Conservation (phyloP, 2,797 vertebrate species). For the Hephaestus fuliginosus region DNA sequence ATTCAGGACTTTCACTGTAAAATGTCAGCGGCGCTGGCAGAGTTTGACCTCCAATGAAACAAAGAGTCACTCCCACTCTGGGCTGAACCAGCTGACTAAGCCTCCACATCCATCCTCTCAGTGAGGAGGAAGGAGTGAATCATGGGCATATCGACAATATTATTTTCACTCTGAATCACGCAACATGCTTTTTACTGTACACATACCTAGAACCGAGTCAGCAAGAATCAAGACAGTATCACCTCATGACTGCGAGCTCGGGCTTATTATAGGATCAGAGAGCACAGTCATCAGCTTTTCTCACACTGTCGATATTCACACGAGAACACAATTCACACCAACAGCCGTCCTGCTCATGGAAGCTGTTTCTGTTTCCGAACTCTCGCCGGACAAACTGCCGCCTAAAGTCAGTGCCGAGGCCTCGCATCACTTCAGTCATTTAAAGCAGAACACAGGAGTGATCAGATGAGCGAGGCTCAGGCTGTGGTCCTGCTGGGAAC, state of each 20-base stretch:
- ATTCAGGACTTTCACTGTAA: conserved; percentile 38
- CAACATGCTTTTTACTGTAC: conserved; percentile 36
- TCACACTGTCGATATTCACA: conserved; percentile 42
- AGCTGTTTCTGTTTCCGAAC: background rate
- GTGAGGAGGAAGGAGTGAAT: conserved; percentile 71
- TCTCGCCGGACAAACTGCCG: too few relatives aligned
- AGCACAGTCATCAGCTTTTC: conserved; percentile 37
- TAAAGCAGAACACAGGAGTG: too few relatives aligned
- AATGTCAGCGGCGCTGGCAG: conserved; percentile 6
- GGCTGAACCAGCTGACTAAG: conserved; percentile 58
- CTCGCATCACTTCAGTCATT: too few relatives aligned
- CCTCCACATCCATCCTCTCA: conserved; percentile 28
- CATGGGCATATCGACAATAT: conserved; percentile 56
- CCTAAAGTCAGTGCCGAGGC: too few relatives aligned
- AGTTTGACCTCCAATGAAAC: conserved; percentile 13
- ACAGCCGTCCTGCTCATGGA: background rate
- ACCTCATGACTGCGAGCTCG: conserved; percentile 6
- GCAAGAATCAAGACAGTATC: conserved; percentile 31
- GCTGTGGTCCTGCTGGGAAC: too few relatives aligned
- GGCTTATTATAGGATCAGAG: conserved; percentile 40
- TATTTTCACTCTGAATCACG: conserved; percentile 60
- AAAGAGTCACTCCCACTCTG: conserved; percentile 14
- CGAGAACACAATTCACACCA: conserved; percentile 15
- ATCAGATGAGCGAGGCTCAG: too few relatives aligned
- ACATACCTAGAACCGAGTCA: conserved; percentile 27